These are phyloP conservation scores for Drosophila suzukii DNA, from an alignment of 1,140 invertebrate genomes.

Conservation along the genomic window DNA sequence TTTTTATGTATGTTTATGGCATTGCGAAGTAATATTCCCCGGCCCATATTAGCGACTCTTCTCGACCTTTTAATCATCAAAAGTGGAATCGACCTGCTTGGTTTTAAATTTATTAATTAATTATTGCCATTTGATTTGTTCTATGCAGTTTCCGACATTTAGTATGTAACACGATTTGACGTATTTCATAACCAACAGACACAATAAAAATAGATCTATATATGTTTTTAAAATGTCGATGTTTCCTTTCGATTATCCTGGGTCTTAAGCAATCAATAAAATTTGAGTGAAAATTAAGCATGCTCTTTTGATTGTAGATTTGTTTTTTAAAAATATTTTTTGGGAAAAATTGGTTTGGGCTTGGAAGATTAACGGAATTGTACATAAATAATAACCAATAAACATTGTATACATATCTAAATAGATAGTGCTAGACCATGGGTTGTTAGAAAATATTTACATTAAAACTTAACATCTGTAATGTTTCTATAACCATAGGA, in stretches of 20 bases:
- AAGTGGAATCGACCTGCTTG: conserved; percentile 31
- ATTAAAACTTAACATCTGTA: too few species aligned
- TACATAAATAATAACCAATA: too few species aligned
- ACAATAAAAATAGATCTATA: conserved; percentile 75
- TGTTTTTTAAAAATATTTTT: background rate
- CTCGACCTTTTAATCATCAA: conserved; percentile 38
- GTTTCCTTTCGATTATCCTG: conserved; percentile 11
- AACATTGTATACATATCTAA: too few species aligned
- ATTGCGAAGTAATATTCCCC: conserved; percentile 18
- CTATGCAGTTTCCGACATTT: conserved; percentile 50
- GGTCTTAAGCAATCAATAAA: conserved; percentile 28
- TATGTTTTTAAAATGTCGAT: conserved; percentile 63
- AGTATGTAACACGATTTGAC: conserved; percentile 53
- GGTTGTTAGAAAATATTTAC: too few species aligned
- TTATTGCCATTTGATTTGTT: conserved; percentile 50
- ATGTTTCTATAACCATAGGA: too few species aligned
- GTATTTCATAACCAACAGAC: conserved; percentile 73
- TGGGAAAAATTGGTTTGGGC: background rate
- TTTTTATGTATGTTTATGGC: conserved; percentile 23
- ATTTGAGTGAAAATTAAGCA: conserved; percentile 7
- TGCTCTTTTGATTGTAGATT: background rate
- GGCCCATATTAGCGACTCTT: conserved; percentile 20
- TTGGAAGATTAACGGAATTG: too few species aligned
- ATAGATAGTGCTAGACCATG: too few species aligned
- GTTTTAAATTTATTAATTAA: conserved; percentile 32